phyloP scores from a whole-genome alignment of 2,797 vertebrate genomes.

The Gila robusta region DNA sequence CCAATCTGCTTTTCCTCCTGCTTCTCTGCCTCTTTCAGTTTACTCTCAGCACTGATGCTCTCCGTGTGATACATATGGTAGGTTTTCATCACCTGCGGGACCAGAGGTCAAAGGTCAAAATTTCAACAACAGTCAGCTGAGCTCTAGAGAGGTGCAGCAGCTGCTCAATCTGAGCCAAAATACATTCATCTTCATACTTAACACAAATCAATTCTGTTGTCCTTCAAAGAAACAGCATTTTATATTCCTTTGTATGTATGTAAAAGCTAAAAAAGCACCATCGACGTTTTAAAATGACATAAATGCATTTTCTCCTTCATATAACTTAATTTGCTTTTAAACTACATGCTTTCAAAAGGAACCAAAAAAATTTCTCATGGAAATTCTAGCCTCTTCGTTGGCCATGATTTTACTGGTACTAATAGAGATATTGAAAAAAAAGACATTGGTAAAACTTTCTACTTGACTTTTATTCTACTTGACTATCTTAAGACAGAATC shows the following conservation, averaged over 20 bases:
- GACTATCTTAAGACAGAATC: neutral
- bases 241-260: neutral
- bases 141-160: constrained; percentile 4
- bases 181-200: constrained; percentile 53
- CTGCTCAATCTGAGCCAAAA: constrained; percentile 38
- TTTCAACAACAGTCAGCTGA: constrained; percentile 55
- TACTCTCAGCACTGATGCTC: constrained; percentile 96
- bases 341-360: neutral
- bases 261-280: neutral
- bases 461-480: too few relatives aligned
- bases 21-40: constrained; percentile 97
- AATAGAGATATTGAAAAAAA: neutral
- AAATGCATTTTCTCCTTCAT: neutral
- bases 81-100: constrained; percentile 95
- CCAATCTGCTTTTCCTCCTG: constrained; percentile 97
- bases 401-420: constrained; percentile 28
- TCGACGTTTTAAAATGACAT: neutral
- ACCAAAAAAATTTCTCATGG: neutral
- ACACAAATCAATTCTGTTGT: constrained; percentile 60
- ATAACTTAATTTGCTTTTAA: constrained; percentile 13
- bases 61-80: constrained; percentile 99
- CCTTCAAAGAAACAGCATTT: neutral
- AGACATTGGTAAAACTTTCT: neutral
- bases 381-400: constrained; percentile 38
- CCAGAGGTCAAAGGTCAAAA: constrained; percentile 50